phyloP scores from a whole-genome alignment of 2,113 vertebrate species.

The Ictalurus punctatus region DNA sequence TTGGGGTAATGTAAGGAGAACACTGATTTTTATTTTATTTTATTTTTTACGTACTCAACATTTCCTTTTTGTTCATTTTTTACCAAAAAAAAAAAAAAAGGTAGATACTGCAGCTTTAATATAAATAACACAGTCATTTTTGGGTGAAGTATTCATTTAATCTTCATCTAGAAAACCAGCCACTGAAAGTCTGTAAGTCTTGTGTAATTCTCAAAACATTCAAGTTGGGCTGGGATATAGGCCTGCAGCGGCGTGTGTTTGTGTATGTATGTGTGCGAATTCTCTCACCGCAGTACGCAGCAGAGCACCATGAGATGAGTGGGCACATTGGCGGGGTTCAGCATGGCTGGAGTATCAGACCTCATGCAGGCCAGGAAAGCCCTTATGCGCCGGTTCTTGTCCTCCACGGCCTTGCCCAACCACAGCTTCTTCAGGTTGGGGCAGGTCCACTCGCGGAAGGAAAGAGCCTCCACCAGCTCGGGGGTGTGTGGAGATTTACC shows the following conservation, averaged over 20 bases:
- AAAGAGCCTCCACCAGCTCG: constrained; percentile 91
- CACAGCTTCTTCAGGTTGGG: constrained; percentile 93
- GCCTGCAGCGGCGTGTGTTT: not conserved
- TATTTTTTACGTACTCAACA: too few species aligned
- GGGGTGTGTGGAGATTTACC: constrained; percentile 94
- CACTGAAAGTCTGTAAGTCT: not conserved
- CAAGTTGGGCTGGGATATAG: not conserved
- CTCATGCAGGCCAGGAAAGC: constrained; percentile 95
- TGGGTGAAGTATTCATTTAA: not conserved
- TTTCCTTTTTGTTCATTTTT: too few species aligned
- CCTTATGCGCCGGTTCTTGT: constrained; percentile 94
- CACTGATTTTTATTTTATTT: too few species aligned
- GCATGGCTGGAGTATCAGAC: constrained; percentile 94
- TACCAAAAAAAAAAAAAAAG: too few species aligned
- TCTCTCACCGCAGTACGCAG: constrained; percentile 89
- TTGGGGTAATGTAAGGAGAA: too few species aligned
- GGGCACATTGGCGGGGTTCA: constrained; percentile 90
- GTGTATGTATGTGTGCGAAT: not conserved
- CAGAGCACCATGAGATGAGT: constrained; percentile 94
- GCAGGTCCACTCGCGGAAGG: constrained; percentile 96
- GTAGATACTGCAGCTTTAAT: too few species aligned
- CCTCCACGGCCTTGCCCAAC: constrained; percentile 91
- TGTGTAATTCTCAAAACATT: not conserved
- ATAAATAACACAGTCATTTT: not conserved
- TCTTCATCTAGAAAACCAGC: not conserved